Conservation (phyloP, 2,113 vertebrate genomes). For the Campylomormyrus tamandua region DNA sequence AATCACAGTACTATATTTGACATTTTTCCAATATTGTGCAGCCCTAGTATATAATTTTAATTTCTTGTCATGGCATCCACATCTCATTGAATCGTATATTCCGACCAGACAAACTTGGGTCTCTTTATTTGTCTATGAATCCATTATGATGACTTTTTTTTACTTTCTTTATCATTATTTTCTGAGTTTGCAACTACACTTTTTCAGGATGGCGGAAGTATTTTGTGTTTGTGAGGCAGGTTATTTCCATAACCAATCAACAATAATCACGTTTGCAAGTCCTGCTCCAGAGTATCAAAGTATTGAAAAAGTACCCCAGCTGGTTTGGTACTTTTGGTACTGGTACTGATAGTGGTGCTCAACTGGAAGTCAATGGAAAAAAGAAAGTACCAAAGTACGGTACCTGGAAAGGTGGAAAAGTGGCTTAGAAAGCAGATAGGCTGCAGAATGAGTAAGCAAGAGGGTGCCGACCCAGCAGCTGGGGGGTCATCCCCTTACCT, state of each 20-base stretch:
- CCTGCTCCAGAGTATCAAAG: neutral
- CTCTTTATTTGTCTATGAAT: neutral
- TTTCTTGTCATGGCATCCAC: neutral
- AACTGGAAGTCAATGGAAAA: neutral
- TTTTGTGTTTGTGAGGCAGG: neutral
- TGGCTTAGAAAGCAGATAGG: neutral
- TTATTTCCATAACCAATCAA: neutral
- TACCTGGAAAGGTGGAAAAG: neutral
- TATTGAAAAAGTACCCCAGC: neutral
- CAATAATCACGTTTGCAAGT: neutral
- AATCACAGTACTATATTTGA: neutral
- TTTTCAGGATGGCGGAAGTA: neutral
- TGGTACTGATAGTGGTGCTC: neutral
- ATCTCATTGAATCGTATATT: neutral
- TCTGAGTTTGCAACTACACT: neutral
- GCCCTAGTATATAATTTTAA: neutral
- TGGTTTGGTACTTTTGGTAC: neutral
- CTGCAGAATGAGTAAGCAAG: conserved; percentile 51
- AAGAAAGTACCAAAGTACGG: neutral
- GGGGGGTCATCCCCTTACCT: conserved; percentile 59
- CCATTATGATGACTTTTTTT: neutral
- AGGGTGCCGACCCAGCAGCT: conserved; percentile 23
- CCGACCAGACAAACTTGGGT: neutral
- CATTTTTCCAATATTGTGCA: neutral
- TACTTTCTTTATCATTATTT: neutral